A percentile compares a stretch with the other conserved stretches of the same genome.
phyloP scores from a whole-genome alignment of 2,797 vertebrate species.

The Melanotaenia boesemani region DNA sequence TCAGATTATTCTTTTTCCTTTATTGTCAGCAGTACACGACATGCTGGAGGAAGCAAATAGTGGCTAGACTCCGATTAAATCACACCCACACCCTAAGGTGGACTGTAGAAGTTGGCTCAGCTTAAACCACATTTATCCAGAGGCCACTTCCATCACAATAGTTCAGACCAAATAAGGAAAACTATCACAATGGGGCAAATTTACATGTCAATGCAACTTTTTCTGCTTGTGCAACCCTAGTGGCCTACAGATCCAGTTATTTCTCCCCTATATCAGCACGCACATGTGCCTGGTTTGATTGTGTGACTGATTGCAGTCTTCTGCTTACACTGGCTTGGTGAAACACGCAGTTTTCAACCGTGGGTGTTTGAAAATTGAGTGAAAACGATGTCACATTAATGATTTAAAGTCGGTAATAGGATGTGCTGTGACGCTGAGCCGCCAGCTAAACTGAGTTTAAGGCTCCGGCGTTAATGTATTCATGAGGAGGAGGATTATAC shows the following conservation, averaged over 20 bases:
- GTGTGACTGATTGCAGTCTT: slow-evolving; percentile 30
- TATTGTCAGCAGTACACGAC: slow-evolving; percentile 73
- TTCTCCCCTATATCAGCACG: background rate
- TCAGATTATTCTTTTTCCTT: slow-evolving; percentile 55
- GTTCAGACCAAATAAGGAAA: slow-evolving; percentile 52
- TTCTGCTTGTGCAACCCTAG: slow-evolving; percentile 1
- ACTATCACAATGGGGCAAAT: slow-evolving; percentile 54
- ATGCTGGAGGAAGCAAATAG: slow-evolving; percentile 62
- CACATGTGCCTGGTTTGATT: background rate
- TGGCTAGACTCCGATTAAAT: slow-evolving; percentile 66
- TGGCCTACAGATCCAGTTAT: background rate
- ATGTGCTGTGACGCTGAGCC: slow-evolving; percentile 88
- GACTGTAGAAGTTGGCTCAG: slow-evolving; percentile 64
- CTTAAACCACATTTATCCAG: slow-evolving; percentile 65
- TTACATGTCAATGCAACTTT: slow-evolving; percentile 51
- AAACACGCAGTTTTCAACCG: slow-evolving; percentile 73
- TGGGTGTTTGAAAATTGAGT: slow-evolving; percentile 86
- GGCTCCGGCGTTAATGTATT: slow-evolving; percentile 86
- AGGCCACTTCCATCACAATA: slow-evolving; percentile 54
- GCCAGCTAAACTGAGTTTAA: slow-evolving; percentile 85
- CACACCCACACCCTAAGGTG: slow-evolving; percentile 55
- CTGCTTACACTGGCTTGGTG: slow-evolving; percentile 60
- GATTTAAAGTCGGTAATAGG: slow-evolving; percentile 89
- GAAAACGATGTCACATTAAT: slow-evolving; percentile 89
- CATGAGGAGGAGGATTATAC: slow-evolving; percentile 86